Evolutionary conservation across 2,797 vertebrate species (phyloP).

Genomic region (Brachyrhaphis roseni): DNA sequence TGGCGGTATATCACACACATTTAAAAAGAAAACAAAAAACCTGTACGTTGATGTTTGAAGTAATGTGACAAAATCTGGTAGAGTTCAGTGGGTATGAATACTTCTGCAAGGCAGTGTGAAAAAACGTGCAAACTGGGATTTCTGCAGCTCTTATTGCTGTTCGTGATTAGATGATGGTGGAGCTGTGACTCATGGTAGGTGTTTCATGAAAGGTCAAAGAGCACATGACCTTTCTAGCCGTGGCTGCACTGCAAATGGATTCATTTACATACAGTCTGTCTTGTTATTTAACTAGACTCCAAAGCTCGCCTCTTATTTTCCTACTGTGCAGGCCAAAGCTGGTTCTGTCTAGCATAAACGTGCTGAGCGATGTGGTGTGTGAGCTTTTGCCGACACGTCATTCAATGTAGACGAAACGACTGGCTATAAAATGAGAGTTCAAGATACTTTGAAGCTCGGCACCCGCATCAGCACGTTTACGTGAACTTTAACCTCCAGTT

Average conservation of each 20-base stretch:
- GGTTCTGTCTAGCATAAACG: constrained; percentile 21
- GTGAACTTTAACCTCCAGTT: background rate
- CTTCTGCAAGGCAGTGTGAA: background rate
- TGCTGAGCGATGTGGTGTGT: background rate
- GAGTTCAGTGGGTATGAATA: background rate
- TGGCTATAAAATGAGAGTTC: background rate
- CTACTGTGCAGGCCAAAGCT: constrained; percentile 19
- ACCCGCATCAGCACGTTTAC: background rate
- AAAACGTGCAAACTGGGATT: background rate
- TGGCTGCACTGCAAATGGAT: constrained; percentile 12
- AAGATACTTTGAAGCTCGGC: background rate
- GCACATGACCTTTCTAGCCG: constrained; percentile 27
- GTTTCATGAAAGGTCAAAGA: constrained; percentile 54
- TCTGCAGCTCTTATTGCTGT: background rate
- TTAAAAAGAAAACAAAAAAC: background rate
- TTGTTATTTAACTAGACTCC: constrained; percentile 40
- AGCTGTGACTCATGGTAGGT: constrained; percentile 40
- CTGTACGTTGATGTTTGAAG: background rate
- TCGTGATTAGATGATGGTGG: constrained; percentile 32
- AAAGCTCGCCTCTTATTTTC: constrained; percentile 1
- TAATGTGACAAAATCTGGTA: background rate
- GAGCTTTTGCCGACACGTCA: background rate
- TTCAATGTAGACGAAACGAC: too few relatives aligned
- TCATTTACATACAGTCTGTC: constrained; percentile 55
- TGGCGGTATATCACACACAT: background rate